phyloP scores from a whole-genome alignment of 2,888 invertebrate species.

The Acronicta psi region DNA sequence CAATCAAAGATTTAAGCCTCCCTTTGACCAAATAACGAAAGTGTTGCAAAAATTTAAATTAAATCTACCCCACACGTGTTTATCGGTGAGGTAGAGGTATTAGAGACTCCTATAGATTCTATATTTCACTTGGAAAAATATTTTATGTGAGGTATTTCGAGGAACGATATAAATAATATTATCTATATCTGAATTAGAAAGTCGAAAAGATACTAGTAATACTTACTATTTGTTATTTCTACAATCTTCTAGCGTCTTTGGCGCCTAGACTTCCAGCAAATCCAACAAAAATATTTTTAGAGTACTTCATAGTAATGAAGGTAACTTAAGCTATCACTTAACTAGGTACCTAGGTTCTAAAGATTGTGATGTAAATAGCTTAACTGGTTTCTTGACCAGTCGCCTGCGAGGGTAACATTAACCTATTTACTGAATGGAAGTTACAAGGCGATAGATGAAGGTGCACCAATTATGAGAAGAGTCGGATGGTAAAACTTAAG shows the following conservation, averaged over 20 bases:
- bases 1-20: conserved; percentile 74
- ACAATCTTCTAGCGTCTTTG: too few species aligned
- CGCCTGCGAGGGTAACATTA: conserved; percentile 25
- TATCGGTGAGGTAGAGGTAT: conserved; percentile 66
- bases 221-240: too few species aligned
- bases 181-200: too few species aligned
- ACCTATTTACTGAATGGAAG: conserved; percentile 7
- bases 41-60: conserved; percentile 74
- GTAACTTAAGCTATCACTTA: too few species aligned
- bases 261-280: too few species aligned
- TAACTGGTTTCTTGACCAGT: conserved; percentile 5
- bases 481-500: too few species aligned
- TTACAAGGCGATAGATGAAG: not conserved
- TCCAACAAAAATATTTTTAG: too few species aligned
- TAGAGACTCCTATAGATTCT: conserved; percentile 56
- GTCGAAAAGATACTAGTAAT: too few species aligned
- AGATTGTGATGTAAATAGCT: conserved; percentile 13
- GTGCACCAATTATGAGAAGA: too few species aligned
- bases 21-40: conserved; percentile 65
- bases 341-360: not conserved
- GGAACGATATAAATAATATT: not conserved
- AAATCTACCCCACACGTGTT: conserved; percentile 72
- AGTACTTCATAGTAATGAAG: too few species aligned
- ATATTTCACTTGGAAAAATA: not conserved
- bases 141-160: not conserved